These are phyloP conservation scores for Manacus vitellinus DNA, from an alignment of 2,113 vertebrate genomes.

Conservation along the genomic window DNA sequence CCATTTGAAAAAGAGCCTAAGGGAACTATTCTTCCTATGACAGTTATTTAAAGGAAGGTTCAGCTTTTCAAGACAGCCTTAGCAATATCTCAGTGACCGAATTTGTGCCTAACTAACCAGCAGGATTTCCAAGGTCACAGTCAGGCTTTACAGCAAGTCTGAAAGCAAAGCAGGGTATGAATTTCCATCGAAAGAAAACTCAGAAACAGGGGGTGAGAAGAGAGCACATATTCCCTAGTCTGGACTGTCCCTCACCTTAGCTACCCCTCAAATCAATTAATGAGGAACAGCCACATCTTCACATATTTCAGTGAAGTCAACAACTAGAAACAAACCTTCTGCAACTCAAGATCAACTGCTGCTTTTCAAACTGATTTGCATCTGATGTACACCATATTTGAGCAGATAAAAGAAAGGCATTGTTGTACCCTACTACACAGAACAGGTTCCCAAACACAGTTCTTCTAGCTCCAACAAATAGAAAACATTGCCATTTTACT, in stretches of 20 bases:
- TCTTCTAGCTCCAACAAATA: not conserved
- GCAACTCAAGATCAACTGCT: not conserved
- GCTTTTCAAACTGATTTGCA: not conserved
- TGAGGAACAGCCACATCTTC: not conserved
- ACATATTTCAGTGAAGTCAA: not conserved
- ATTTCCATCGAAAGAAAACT: not conserved
- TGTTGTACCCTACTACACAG: not conserved
- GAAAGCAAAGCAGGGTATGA: not conserved
- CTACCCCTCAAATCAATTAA: not conserved
- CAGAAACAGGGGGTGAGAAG: fast-evolving
- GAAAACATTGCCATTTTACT: not conserved
- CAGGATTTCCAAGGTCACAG: not conserved
- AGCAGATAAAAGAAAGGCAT: not conserved
- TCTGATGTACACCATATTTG: not conserved
- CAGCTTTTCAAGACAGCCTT: not conserved
- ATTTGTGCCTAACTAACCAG: not conserved
- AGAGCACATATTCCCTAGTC: not conserved
- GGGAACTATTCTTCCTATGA: not conserved
- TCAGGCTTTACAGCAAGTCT: not conserved
- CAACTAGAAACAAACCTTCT: not conserved
- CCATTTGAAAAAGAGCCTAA: not conserved
- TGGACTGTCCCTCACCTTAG: not conserved
- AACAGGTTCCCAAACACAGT: not conserved
- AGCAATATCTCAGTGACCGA: not conserved
- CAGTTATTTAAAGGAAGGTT: not conserved